Percentiles rank a stretch among this genome's conserved stretches.
phyloP scores from a whole-genome alignment of 2,888 invertebrate species.

The Holacanthella duospinosa region DNA sequence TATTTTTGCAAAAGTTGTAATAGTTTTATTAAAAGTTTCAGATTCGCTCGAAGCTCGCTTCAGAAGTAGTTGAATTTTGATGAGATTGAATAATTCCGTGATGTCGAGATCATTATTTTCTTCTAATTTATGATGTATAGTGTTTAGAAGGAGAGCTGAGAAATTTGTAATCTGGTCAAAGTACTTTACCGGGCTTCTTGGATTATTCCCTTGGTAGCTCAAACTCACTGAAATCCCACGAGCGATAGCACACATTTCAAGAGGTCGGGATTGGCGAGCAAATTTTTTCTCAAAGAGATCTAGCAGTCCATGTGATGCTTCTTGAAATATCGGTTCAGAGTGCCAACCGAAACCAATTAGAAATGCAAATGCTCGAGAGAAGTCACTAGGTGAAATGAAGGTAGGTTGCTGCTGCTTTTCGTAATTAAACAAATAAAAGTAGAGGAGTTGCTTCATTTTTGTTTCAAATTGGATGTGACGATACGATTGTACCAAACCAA shows the following conservation, averaged over 20 bases:
- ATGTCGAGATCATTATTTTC: not conserved
- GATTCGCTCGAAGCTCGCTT: constrained; percentile 22
- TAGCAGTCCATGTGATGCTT: constrained; percentile 9
- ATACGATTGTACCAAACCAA: constrained; percentile 12
- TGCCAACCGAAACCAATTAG: constrained; percentile 12
- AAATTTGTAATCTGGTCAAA: constrained; percentile 22
- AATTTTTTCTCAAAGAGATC: constrained; percentile 17
- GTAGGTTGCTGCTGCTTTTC: constrained; percentile 7
- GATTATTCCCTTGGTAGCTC: not conserved
- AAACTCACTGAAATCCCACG: constrained; percentile 13
- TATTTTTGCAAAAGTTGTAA: constrained; percentile 7
- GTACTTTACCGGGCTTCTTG: constrained; percentile 12
- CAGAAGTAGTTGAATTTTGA: constrained; percentile 12
- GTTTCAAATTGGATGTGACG: constrained; percentile 18
- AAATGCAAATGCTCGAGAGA: constrained; percentile 17
- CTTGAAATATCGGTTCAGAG: constrained; percentile 19
- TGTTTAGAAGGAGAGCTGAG: constrained; percentile 22
- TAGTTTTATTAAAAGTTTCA: constrained; percentile 14
- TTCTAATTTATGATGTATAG: constrained; percentile 14
- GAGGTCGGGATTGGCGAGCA: constrained; percentile 14
- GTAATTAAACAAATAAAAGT: constrained; percentile 20
- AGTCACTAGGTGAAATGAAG: constrained; percentile 15
- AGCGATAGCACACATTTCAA: constrained; percentile 14
- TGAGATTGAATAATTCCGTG: not conserved
- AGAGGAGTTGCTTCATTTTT: constrained; percentile 13